Percentiles rank a stretch among this genome's conserved stretches.
Conservation (phyloP, 2,888 invertebrate species). For the Ramazzottius varieornatus region DNA sequence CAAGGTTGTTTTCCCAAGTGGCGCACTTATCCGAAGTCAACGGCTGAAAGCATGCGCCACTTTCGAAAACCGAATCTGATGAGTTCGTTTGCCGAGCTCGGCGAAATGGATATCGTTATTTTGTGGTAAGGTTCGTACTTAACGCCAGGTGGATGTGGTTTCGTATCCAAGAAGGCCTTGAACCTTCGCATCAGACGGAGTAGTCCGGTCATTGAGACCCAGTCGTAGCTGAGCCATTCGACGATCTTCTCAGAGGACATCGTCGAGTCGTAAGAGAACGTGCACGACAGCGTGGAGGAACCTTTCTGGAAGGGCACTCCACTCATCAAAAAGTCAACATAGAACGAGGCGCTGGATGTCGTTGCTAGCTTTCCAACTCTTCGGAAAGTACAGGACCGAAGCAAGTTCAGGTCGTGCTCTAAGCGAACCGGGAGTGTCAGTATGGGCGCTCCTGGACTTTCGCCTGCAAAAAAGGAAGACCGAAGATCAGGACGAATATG, state of each 20-base stretch:
- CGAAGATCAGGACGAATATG: no score
- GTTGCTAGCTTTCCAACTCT: neutral
- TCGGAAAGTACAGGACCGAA: neutral
- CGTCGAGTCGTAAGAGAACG: neutral
- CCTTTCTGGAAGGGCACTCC: constrained; percentile 1
- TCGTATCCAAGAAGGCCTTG: neutral
- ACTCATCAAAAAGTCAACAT: neutral
- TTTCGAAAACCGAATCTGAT: no score
- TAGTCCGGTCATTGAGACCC: neutral
- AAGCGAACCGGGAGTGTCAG: neutral
- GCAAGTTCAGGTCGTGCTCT: neutral
- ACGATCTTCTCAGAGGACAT: neutral
- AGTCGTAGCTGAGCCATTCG: neutral
- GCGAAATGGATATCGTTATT: no score
- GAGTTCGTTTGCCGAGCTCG: no score
- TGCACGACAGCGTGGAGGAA: neutral
- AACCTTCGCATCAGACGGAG: neutral
- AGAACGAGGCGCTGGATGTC: neutral
- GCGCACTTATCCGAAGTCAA: no score
- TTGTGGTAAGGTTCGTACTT: no score
- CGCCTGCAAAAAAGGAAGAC: no score
- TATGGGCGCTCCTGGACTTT: no score
- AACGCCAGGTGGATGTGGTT: neutral
- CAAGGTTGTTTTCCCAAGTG: no score
- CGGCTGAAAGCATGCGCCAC: no score